phyloP scores from a whole-genome alignment of 2,113 vertebrate genomes.

The Verasper variegatus region DNA sequence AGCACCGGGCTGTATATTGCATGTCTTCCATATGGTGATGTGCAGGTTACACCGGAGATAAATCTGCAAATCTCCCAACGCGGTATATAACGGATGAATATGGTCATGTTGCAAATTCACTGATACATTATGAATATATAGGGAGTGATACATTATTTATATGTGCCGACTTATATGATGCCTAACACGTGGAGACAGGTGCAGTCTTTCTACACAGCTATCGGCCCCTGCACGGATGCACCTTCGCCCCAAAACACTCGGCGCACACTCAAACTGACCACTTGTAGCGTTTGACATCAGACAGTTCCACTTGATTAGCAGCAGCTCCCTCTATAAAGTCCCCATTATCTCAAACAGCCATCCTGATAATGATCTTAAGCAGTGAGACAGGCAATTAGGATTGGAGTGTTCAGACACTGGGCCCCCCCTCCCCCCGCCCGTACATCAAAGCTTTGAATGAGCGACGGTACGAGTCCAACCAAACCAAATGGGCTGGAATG shows the following conservation, averaged over 20 bases:
- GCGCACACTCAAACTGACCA: constrained; percentile 22
- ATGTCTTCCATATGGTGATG: constrained; percentile 24
- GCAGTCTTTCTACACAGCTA: constrained; percentile 5
- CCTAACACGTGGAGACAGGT: constrained; percentile 43
- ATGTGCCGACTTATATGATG: constrained; percentile 36
- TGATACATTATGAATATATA: constrained; percentile 61
- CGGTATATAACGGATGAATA: constrained; percentile 29
- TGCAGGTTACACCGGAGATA: constrained; percentile 22
- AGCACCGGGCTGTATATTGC: constrained; percentile 2
- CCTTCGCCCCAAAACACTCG: constrained; percentile 11
- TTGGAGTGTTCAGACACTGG: constrained; percentile 55
- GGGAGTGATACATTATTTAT: constrained; percentile 62
- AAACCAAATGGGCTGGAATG: constrained; percentile 66
- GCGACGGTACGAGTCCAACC: constrained; percentile 45
- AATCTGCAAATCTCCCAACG: constrained; percentile 37
- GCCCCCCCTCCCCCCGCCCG: not conserved
- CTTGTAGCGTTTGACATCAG: constrained; percentile 46
- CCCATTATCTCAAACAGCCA: constrained; percentile 65
- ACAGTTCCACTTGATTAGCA: constrained; percentile 59
- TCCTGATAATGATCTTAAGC: constrained; percentile 74
- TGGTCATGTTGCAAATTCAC: constrained; percentile 48
- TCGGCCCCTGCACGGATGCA: constrained; percentile 3
- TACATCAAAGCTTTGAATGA: constrained; percentile 67
- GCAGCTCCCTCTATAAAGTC: constrained; percentile 52
- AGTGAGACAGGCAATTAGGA: constrained; percentile 73